Conservation (phyloP, 2,113 vertebrate genomes). For the Erythrolamprus reginae region DNA sequence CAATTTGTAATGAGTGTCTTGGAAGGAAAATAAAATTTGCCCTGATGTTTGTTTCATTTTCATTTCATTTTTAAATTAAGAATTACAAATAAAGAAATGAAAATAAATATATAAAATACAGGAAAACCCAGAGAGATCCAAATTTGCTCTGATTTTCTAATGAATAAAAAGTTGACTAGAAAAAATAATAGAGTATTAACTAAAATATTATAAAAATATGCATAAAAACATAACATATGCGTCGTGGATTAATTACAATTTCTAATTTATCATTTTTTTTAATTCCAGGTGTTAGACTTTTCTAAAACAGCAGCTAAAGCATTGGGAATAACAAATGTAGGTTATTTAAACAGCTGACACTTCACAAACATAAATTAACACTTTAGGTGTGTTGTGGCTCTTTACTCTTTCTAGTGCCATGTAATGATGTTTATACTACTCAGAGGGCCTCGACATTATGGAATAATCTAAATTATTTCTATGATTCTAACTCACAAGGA, state of each 20-base stretch:
- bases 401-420: conserved; percentile 14
- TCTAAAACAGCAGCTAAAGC: neutral
- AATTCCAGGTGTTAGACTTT: neutral
- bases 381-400: neutral
- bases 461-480: conserved; percentile 20
- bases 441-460: conserved; percentile 2
- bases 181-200: neutral
- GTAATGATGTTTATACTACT: conserved; percentile 16
- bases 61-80: neutral
- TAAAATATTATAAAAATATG: neutral
- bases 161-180: neutral
- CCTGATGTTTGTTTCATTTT: neutral
- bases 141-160: neutral
- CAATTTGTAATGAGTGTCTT: neutral
- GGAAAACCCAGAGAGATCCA: neutral
- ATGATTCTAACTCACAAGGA: conserved; percentile 12
- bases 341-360: conserved; percentile 12
- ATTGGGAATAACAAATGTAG: neutral
- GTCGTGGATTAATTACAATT: neutral
- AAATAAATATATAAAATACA: neutral
- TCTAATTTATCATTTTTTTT: neutral
- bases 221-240: neutral
- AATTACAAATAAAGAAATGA: neutral
- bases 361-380: conserved; percentile 22
- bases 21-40: neutral